Conservation (phyloP, 2,113 vertebrate genomes). For the Spermophilus dauricus region DNA sequence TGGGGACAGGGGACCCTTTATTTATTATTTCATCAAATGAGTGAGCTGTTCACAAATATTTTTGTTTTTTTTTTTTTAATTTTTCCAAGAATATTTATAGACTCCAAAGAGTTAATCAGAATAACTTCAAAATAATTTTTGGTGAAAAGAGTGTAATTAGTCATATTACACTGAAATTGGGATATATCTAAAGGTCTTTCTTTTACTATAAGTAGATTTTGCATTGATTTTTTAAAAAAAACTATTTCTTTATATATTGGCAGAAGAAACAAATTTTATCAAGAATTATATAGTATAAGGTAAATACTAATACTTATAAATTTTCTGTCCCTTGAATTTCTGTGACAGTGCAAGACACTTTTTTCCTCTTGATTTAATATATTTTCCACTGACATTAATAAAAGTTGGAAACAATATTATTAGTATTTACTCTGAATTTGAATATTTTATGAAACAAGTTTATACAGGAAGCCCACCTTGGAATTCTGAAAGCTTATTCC, state of each 20-base stretch:
- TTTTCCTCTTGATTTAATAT: slow-evolving; percentile 55
- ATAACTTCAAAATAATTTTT: slow-evolving; percentile 69
- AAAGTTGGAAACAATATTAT: slow-evolving; percentile 40
- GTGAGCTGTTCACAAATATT: slow-evolving; percentile 68
- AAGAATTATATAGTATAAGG: slow-evolving; percentile 61
- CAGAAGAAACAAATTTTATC: slow-evolving; percentile 70
- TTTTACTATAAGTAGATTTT: slow-evolving; percentile 60
- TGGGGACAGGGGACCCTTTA: neutral
- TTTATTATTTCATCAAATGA: slow-evolving; percentile 54
- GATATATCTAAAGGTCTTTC: slow-evolving; percentile 37
- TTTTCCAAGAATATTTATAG: slow-evolving; percentile 72
- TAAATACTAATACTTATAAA: slow-evolving; percentile 62
- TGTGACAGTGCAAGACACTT: neutral
- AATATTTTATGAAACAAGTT: slow-evolving; percentile 60
- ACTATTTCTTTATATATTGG: slow-evolving; percentile 64
- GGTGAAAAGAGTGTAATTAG: slow-evolving; percentile 47
- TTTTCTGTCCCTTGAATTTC: slow-evolving; percentile 72
- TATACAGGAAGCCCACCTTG: slow-evolving; percentile 38
- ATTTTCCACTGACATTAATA: slow-evolving; percentile 49
- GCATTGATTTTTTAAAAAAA: slow-evolving; percentile 57
- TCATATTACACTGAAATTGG: slow-evolving; percentile 38
- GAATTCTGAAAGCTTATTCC: slow-evolving; percentile 55
- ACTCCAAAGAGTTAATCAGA: slow-evolving; percentile 74
- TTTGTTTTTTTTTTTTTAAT: slow-evolving; percentile 48
- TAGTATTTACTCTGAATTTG: slow-evolving; percentile 66